phyloP scores from a whole-genome alignment of 2,888 invertebrate genomes.

The Microctonus aethiopoides region DNA sequence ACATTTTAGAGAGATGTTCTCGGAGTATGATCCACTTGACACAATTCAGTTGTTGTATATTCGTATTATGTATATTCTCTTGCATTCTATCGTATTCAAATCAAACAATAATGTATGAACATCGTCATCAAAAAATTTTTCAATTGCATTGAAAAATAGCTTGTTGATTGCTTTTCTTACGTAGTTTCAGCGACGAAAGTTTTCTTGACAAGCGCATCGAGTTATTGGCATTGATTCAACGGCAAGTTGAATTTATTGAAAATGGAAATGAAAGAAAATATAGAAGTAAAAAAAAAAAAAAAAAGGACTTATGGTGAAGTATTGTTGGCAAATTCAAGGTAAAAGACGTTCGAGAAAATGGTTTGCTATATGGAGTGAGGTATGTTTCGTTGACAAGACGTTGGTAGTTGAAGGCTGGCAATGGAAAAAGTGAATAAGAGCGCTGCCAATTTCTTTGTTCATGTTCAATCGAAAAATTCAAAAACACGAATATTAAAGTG shows the following conservation, averaged over 20 bases:
- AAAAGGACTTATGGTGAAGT: not conserved
- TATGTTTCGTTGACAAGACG: not conserved
- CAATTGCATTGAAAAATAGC: not conserved
- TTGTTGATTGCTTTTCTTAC: slow-evolving; percentile 10
- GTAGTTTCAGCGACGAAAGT: not conserved
- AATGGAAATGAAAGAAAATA: slow-evolving; percentile 6
- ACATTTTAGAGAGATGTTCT: slow-evolving; percentile 26
- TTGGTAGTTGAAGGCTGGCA: not conserved
- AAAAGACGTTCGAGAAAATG: not conserved
- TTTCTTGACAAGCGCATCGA: not conserved
- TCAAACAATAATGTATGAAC: not conserved
- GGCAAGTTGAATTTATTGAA: slow-evolving; percentile 8
- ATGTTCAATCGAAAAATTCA: not conserved
- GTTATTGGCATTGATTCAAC: slow-evolving; percentile 13
- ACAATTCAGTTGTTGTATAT: not conserved
- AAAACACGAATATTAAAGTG: not conserved
- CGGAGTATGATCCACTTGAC: not conserved
- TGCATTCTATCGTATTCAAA: not conserved
- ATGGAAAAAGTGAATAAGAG: not conserved
- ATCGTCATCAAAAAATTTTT: not conserved
- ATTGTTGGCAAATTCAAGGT: not conserved
- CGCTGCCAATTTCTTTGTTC: not conserved
- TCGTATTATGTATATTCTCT: not conserved
- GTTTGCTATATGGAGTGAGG: not conserved
- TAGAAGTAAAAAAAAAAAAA: not conserved